A percentile compares a stretch with the other conserved stretches of the same genome.
Conservation (phyloP, 2,888 invertebrate species). For the Hydrotaea cyrtoneurina region DNA sequence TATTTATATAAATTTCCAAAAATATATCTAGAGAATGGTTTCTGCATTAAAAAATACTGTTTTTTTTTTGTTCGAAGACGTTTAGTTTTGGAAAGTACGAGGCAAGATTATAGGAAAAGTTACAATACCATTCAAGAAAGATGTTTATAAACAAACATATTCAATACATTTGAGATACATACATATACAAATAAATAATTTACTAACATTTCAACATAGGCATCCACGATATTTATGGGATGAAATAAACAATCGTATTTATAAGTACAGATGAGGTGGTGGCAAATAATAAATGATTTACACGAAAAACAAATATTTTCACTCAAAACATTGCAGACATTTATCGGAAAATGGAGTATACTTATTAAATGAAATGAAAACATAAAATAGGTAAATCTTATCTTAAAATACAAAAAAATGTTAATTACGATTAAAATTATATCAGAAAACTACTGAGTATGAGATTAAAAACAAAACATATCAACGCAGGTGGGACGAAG, state of each 20-base stretch:
- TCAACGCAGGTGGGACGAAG: background rate
- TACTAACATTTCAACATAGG: constrained; percentile 10
- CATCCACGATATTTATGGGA: background rate
- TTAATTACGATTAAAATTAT: constrained; percentile 1
- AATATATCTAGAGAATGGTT: background rate
- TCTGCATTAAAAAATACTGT: background rate
- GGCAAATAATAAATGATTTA: background rate
- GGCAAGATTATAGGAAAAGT: background rate
- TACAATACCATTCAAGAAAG: constrained; percentile 14
- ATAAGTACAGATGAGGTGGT: background rate
- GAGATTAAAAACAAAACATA: constrained; percentile 7
- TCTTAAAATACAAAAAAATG: background rate
- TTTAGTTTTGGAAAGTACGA: background rate
- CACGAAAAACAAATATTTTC: constrained; percentile 4
- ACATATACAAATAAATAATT: constrained; percentile 33
- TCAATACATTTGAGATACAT: constrained; percentile 18
- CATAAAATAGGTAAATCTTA: background rate
- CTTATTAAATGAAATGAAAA: background rate
- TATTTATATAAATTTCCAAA: constrained; percentile 5
- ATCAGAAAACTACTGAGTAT: constrained; percentile 6
- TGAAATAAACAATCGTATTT: background rate
- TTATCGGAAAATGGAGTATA: background rate
- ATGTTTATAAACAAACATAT: constrained; percentile 10
- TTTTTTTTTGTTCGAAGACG: background rate
- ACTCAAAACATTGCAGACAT: background rate